Conservation (phyloP, 2,113 vertebrate species). For the Heterotilapia buettikoferi region DNA sequence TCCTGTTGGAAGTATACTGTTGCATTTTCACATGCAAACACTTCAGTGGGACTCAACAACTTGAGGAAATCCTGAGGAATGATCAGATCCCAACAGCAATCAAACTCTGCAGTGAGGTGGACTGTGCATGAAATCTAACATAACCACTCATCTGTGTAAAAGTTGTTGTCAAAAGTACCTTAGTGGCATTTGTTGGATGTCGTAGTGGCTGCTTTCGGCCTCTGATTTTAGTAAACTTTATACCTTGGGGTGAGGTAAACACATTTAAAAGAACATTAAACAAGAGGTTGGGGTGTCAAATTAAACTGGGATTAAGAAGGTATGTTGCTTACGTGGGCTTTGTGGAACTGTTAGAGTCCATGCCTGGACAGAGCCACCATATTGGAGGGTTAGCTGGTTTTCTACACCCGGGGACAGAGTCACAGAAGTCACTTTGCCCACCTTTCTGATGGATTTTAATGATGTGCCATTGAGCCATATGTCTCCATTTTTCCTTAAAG, state of each 20-base stretch:
- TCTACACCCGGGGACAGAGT: constrained; percentile 31
- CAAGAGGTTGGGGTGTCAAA: background rate
- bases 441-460: constrained; percentile 6
- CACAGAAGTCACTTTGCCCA: constrained; percentile 43
- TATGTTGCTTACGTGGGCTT: constrained; percentile 18
- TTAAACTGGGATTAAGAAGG: background rate
- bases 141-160: background rate
- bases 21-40: constrained; percentile 63
- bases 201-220: constrained; percentile 11
- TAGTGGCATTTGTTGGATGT: background rate
- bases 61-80: constrained; percentile 32
- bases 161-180: constrained; percentile 3
- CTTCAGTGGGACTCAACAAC: constrained; percentile 13
- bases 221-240: constrained; percentile 21
- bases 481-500: constrained; percentile 27
- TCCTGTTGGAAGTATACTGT: constrained; percentile 57
- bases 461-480: constrained; percentile 46
- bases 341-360: constrained; percentile 49
- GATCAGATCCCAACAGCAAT: background rate
- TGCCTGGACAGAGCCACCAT: background rate
- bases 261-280: background rate
- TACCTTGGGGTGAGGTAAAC: constrained; percentile 16
- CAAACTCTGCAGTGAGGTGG: background rate
- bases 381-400: constrained; percentile 33
- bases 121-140: background rate